Evolutionary conservation across 2,797 vertebrate genomes (phyloP).

Genomic region (Lepilemur ruficaudatus): DNA sequence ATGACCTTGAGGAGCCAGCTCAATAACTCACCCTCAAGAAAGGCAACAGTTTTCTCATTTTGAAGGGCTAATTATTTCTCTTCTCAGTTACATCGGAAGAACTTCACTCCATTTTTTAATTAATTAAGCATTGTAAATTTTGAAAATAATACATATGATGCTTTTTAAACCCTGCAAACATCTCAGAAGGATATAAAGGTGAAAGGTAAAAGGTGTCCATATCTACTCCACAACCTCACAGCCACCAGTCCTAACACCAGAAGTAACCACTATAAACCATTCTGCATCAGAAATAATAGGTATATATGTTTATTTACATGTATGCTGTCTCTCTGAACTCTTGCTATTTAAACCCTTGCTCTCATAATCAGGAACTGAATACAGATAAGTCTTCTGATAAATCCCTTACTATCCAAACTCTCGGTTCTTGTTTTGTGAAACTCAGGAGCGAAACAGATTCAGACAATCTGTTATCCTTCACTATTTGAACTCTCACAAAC

Average conservation of each 20-base stretch:
- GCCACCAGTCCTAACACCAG: neutral
- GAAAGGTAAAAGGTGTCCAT: neutral
- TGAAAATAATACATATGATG: neutral
- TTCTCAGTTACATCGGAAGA: neutral
- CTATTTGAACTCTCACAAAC: neutral
- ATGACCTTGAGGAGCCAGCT: neutral
- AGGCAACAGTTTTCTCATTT: neutral
- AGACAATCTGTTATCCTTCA: neutral
- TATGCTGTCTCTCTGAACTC: neutral
- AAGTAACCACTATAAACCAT: neutral
- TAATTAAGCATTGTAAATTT: conserved; percentile 22
- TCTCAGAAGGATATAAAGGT: neutral
- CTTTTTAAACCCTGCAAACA: neutral
- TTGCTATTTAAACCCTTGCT: no score
- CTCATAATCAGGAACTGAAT: neutral
- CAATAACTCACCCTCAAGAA: neutral
- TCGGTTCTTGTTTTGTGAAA: neutral
- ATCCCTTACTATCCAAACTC: neutral
- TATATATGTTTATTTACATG: neutral
- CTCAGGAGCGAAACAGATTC: neutral
- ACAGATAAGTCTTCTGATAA: neutral
- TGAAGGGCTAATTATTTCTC: neutral
- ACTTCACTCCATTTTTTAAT: conserved; percentile 22
- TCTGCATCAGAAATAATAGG: neutral
- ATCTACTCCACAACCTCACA: neutral